Percentiles rank a stretch among this genome's conserved stretches.
These are phyloP conservation scores for Lasioglossum vierecki DNA, from an alignment of 2,888 invertebrate species.

Conservation along the genomic window DNA sequence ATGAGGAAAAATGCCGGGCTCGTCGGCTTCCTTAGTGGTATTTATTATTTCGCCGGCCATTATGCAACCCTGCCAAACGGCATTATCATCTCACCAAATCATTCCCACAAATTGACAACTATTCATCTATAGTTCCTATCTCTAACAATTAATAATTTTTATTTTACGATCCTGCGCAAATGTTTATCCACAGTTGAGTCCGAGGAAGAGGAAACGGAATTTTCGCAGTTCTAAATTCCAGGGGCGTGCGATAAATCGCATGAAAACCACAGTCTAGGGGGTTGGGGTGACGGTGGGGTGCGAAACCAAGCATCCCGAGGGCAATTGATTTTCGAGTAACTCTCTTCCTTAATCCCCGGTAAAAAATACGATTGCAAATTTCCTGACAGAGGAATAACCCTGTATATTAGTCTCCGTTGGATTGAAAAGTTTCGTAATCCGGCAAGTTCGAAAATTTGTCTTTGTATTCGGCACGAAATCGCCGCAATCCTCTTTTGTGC, in stretches of 20 bases:
- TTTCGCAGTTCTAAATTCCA: neutral
- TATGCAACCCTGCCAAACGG: neutral
- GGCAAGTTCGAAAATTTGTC: conserved; percentile 35
- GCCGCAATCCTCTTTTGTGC: conserved; percentile 55
- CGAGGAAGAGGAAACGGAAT: neutral
- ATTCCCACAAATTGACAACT: neutral
- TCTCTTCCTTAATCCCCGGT: neutral
- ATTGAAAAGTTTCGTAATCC: conserved; percentile 11
- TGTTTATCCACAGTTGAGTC: too few relatives aligned
- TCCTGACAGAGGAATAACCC: neutral
- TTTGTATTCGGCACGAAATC: conserved; percentile 39
- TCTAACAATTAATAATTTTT: too few relatives aligned
- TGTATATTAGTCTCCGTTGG: neutral
- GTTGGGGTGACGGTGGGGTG: neutral
- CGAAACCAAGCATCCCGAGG: neutral
- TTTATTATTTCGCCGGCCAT: neutral
- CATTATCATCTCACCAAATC: neutral
- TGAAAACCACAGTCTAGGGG: neutral
- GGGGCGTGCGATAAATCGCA: neutral
- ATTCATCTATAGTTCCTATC: neutral
- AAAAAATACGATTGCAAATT: conserved; percentile 2
- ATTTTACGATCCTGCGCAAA: too few relatives aligned
- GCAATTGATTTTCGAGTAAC: neutral
- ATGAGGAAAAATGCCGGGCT: neutral
- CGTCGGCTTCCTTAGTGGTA: neutral